A percentile compares a stretch with the other conserved stretches of the same genome.
Conservation (phyloP, 2,113 vertebrate species). For the Equus przewalskii region DNA sequence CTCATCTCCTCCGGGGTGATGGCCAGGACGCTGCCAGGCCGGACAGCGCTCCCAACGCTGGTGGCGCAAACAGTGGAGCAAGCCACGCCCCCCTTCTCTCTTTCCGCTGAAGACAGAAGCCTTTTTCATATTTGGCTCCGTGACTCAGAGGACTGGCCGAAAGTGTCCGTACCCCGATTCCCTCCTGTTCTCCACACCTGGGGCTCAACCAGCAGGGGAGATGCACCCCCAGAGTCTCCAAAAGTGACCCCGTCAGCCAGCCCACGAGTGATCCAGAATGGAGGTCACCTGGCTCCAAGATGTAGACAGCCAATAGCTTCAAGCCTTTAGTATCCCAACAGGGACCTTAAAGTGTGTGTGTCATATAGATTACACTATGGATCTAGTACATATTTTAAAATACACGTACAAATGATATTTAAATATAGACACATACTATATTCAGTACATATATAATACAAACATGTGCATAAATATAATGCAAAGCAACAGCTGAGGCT, state of each 20-base stretch:
- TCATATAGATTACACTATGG: background rate
- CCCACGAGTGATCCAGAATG: rapidly evolving
- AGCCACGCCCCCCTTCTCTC: background rate
- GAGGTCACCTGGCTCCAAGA: rapidly evolving
- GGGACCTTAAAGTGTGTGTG: background rate
- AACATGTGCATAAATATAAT: rapidly evolving
- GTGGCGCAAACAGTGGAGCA: no score
- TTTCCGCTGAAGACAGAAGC: background rate
- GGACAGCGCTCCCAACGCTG: rapidly evolving
- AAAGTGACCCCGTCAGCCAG: rapidly evolving
- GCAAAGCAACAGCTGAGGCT: rapidly evolving
- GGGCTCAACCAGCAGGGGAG: background rate
- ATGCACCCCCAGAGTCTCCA: background rate
- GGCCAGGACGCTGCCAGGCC: background rate
- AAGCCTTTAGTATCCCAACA: background rate
- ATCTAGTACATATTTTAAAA: background rate
- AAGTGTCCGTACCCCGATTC: background rate
- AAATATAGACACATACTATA: background rate
- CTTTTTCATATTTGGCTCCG: rapidly evolving
- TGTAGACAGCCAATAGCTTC: background rate
- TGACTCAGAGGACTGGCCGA: rapidly evolving
- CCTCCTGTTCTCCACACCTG: rapidly evolving
- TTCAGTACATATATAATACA: no score
- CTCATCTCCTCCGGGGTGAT: rapidly evolving
- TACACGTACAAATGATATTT: background rate